Base-by-base conservation (phyloP, 2,888 invertebrate genomes). In the Lithophane socia region DNA sequence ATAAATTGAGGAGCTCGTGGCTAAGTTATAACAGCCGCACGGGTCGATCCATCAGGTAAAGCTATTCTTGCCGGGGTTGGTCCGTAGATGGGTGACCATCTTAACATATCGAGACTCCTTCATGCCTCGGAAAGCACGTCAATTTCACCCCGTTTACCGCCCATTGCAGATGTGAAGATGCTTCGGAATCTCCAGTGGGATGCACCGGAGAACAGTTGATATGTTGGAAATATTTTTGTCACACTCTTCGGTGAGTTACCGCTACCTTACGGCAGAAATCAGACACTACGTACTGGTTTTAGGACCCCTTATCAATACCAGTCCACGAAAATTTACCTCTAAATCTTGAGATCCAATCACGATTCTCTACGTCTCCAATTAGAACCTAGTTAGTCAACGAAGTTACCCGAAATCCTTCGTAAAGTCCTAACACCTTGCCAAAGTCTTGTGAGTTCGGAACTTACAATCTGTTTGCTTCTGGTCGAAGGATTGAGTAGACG, bases 391-490 rank as follows among this genome's bases (percentile, higher is more conserved):
- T 72, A 74, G 73, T 52, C 37, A 71, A 74, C 72, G 18, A 71
- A 75, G 66, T 86, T 76, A 52, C 24, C 54, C 74, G 21, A 78
- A 80, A 69, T 75, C 74, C 74, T 76, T 60, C 37, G 44, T 73
- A 54, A 87, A 86, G 86, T 78, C 80, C 77, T 86, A 83, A 87
- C 76, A 83, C 88, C 84, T 86, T 66, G 56, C n/a, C 49, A 47
- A 87, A 86, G 74, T 77, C 74, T 73, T 54, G 71, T 37, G 65
- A 87, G 86, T 86, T 86, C 1, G 12, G 47, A 86, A 86, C 86
- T 86, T 61, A 61, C 80, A 86, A 86, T 86, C 88, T 86, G 86
- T 86, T 86, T 83, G 84, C 74, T 86, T 75, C 75, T 76, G 70
- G 79, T 67, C 58, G 60, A 72, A 68, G 77, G 76, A 77, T 73